These are phyloP conservation scores for Pseudopipra pipra DNA, from an alignment of 2,113 vertebrate genomes.

Conservation along the genomic window DNA sequence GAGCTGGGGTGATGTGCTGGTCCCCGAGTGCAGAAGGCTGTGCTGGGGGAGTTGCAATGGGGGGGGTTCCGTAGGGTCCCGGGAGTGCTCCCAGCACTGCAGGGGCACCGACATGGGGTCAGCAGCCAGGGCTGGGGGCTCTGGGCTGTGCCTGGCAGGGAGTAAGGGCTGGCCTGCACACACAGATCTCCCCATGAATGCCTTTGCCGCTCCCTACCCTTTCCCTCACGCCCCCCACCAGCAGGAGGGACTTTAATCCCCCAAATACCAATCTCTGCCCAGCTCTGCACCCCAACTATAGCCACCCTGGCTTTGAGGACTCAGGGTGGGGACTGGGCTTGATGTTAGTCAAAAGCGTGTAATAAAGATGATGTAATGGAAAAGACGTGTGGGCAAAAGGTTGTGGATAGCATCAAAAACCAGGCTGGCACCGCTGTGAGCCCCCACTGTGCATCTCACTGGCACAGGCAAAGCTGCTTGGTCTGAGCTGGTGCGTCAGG, in stretches of 20 bases:
- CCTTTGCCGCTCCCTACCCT: neutral
- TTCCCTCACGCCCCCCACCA: neutral
- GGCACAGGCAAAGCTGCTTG: neutral
- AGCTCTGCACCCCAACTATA: neutral
- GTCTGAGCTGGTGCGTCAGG: neutral
- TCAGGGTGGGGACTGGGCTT: neutral
- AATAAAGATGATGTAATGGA: slow-evolving; percentile 44
- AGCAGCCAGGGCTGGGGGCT: neutral
- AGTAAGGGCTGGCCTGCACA: neutral
- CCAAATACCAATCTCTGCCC: neutral
- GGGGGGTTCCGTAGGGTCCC: neutral
- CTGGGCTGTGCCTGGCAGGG: neutral
- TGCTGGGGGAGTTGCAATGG: neutral
- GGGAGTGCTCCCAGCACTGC: neutral
- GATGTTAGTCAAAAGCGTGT: neutral
- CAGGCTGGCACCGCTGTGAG: neutral
- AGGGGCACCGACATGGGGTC: fast-evolving
- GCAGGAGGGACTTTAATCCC: neutral
- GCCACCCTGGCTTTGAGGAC: neutral
- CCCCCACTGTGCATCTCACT: fast-evolving
- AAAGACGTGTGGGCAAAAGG: neutral
- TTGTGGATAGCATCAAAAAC: neutral
- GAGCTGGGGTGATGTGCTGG: neutral
- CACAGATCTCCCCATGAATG: fast-evolving
- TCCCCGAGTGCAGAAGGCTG: neutral